These are phyloP conservation scores for Cylloceria caligata DNA, from an alignment of 2,888 invertebrate genomes.

Conservation along the genomic window DNA sequence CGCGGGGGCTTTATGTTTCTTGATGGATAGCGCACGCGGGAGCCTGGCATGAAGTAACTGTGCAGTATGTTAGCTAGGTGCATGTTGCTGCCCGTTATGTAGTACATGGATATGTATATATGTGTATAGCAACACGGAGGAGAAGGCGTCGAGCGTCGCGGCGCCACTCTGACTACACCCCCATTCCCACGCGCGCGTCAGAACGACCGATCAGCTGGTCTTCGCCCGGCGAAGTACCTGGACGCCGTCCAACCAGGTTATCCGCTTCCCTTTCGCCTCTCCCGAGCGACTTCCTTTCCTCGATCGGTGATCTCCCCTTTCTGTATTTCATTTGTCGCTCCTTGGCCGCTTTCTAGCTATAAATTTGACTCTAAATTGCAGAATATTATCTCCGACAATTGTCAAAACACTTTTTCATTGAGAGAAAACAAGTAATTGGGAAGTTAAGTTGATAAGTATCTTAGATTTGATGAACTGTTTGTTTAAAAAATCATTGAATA, in stretches of 20 bases:
- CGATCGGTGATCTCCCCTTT: conserved; percentile 38
- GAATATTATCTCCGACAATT: conserved; percentile 28
- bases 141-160: conserved; percentile 73
- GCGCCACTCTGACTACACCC: conserved; percentile 81
- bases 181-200: conserved; percentile 74
- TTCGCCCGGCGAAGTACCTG: conserved; percentile 76
- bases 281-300: conserved; percentile 66
- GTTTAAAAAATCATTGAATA: neutral
- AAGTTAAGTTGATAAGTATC: neutral
- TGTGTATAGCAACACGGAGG: conserved; percentile 58
- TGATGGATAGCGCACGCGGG: conserved; percentile 43
- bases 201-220: conserved; percentile 81
- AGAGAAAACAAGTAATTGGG: neutral
- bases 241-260: conserved; percentile 84
- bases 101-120: conserved; percentile 45
- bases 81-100: conserved; percentile 34
- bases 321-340: conserved; percentile 34
- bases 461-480: neutral
- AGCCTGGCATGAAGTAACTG: conserved; percentile 39
- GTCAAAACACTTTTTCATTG: neutral
- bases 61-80: conserved; percentile 47
- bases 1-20: conserved; percentile 39
- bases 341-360: conserved; percentile 27
- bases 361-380: conserved; percentile 9
- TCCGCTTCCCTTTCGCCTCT: conserved; percentile 68